Evolutionary conservation across 1,140 invertebrate species (phyloP).

Genomic region (honey bee (Apis mellifera)): DNA sequence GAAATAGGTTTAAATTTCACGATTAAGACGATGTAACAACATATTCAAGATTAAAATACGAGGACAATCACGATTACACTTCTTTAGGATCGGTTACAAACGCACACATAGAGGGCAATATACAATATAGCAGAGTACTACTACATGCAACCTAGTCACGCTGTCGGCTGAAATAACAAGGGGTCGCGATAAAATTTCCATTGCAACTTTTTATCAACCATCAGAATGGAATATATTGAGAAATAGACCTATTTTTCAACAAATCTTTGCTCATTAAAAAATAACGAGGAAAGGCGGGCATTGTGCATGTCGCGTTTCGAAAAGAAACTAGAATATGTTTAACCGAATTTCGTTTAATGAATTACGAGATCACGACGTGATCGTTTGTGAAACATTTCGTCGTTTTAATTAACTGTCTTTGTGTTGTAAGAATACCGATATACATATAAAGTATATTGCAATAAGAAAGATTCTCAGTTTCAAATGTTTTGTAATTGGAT

Average conservation of each 20-base stretch:
- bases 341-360: slow-evolving; percentile 30
- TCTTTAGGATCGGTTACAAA: slow-evolving; percentile 34
- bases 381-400: slow-evolving; percentile 5
- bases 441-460: neutral
- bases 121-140: neutral
- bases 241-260: slow-evolving; percentile 1
- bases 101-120: neutral
- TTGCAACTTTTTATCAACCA: slow-evolving; percentile 34
- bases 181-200: slow-evolving; percentile 29
- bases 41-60: slow-evolving; percentile 31
- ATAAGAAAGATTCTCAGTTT: neutral
- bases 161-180: slow-evolving; percentile 16
- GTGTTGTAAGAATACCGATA: neutral
- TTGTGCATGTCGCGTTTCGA: slow-evolving; percentile 25
- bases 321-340: slow-evolving; percentile 12
- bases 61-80: slow-evolving; percentile 43
- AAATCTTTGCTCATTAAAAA: slow-evolving; percentile 4
- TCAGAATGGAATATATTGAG: slow-evolving; percentile 11
- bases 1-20: neutral
- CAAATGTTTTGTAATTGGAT: neutral
- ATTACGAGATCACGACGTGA: neutral
- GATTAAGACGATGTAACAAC: slow-evolving; percentile 3
- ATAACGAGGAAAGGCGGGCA: slow-evolving; percentile 14
- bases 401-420: neutral
- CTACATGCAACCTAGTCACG: slow-evolving; percentile 13